These are phyloP conservation scores for Serranus cabrilla DNA, from an alignment of 2,797 vertebrate species.

Conservation along the genomic window DNA sequence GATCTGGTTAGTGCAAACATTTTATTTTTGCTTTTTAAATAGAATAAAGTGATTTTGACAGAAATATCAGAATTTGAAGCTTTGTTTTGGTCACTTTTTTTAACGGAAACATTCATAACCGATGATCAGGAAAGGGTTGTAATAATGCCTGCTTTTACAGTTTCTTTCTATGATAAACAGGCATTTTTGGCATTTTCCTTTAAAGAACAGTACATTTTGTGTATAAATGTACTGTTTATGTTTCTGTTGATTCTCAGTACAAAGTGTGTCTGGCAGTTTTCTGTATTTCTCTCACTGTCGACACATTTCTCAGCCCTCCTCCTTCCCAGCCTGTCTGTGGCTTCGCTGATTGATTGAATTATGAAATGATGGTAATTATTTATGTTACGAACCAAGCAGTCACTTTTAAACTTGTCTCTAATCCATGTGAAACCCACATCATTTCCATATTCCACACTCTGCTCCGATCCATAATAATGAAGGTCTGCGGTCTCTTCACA, in stretches of 20 bases:
- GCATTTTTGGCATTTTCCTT: too few species aligned
- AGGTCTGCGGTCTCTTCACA: neutral
- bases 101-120: too few species aligned
- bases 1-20: too few species aligned
- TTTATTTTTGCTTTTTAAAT: too few species aligned
- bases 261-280: neutral
- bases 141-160: too few species aligned
- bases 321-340: neutral
- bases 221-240: neutral
- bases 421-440: neutral
- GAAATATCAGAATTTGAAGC: too few species aligned
- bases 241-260: neutral
- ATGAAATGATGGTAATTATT: neutral
- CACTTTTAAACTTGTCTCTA: neutral
- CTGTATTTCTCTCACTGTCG: neutral
- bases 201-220: neutral
- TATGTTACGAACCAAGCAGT: neutral
- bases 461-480: constrained; percentile 3
- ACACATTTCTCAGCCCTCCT: neutral
- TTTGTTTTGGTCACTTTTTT: too few species aligned
- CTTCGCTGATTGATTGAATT: neutral
- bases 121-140: too few species aligned
- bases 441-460: constrained; percentile 3
- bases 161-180: too few species aligned
- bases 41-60: too few species aligned